phyloP scores from a whole-genome alignment of 2,113 vertebrate species.

The Menidia beryllina region DNA sequence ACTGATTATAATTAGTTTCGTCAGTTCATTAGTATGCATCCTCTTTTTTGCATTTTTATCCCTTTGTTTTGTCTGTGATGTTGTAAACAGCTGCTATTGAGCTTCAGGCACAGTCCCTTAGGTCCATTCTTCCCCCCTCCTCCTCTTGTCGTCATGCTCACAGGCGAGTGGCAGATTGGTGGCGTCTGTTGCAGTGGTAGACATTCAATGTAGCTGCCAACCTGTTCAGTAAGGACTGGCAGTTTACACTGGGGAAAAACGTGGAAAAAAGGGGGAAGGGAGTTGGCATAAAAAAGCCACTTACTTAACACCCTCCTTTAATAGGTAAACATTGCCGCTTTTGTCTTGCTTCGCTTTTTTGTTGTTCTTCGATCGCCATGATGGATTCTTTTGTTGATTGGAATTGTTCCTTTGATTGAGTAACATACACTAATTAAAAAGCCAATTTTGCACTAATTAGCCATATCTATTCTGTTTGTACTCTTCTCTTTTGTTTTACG shows the following conservation, averaged over 20 bases:
- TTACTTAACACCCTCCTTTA: constrained; percentile 62
- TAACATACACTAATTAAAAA: constrained; percentile 73
- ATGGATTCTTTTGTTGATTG: constrained; percentile 59
- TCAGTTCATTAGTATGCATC: constrained; percentile 79
- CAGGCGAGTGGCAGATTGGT: constrained; percentile 80
- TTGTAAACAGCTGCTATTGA: constrained; percentile 83
- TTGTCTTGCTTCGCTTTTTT: constrained; percentile 69
- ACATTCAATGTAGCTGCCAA: constrained; percentile 66
- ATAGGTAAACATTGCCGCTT: constrained; percentile 59
- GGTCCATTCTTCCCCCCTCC: constrained; percentile 68
- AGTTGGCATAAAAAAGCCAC: constrained; percentile 71
- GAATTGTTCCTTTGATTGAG: constrained; percentile 61
- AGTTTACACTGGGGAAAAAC: constrained; percentile 63
- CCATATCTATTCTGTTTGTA: constrained; percentile 66
- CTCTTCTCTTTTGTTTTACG: constrained; percentile 69
- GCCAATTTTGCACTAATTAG: constrained; percentile 80
- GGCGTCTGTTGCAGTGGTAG: constrained; percentile 70
- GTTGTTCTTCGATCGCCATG: constrained; percentile 42
- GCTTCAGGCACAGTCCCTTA: constrained; percentile 79
- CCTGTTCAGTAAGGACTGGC: constrained; percentile 63
- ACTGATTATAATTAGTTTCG: constrained; percentile 77
- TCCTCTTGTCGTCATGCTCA: constrained; percentile 58
- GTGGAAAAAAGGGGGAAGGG: constrained; percentile 49
- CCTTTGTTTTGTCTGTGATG: constrained; percentile 73
- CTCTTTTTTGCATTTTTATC: constrained; percentile 73